These are phyloP conservation scores for Alligator sinensis DNA, from an alignment of 2,113 vertebrate genomes.

Conservation along the genomic window DNA sequence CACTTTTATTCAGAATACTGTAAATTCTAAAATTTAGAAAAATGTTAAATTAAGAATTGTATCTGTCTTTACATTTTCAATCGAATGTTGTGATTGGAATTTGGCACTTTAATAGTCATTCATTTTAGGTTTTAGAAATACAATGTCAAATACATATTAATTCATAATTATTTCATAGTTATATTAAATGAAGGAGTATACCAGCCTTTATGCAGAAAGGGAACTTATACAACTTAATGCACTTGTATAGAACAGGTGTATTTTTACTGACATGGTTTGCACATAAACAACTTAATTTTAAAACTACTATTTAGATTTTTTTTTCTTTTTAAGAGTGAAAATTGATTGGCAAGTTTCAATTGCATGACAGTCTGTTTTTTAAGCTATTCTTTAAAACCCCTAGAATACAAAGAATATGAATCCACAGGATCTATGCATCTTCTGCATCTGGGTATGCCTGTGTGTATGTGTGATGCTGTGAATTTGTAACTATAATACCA, in stretches of 20 bases:
- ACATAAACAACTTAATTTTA: too few relatives aligned
- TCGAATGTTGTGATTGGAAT: background rate
- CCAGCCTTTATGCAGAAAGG: background rate
- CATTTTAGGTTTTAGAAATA: background rate
- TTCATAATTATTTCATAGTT: background rate
- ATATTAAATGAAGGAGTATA: background rate
- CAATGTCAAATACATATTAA: background rate
- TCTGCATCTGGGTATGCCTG: background rate
- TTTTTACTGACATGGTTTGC: background rate
- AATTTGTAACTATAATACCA: too few relatives aligned
- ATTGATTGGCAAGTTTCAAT: background rate
- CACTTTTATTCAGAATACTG: background rate
- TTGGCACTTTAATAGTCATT: background rate
- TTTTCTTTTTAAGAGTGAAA: background rate
- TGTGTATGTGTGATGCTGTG: background rate
- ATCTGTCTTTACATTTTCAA: constrained; percentile 18
- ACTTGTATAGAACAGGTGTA: background rate
- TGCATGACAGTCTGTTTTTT: background rate
- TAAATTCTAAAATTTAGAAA: background rate
- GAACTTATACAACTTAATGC: background rate
- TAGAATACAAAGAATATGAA: background rate
- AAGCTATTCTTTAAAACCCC: background rate
- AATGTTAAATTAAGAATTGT: background rate
- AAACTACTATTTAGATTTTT: background rate
- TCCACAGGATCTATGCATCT: background rate